A percentile compares a stretch with the other conserved stretches of the same genome.
phyloP scores from a whole-genome alignment of 2,113 vertebrate genomes.

The Trichechus manatus region DNA sequence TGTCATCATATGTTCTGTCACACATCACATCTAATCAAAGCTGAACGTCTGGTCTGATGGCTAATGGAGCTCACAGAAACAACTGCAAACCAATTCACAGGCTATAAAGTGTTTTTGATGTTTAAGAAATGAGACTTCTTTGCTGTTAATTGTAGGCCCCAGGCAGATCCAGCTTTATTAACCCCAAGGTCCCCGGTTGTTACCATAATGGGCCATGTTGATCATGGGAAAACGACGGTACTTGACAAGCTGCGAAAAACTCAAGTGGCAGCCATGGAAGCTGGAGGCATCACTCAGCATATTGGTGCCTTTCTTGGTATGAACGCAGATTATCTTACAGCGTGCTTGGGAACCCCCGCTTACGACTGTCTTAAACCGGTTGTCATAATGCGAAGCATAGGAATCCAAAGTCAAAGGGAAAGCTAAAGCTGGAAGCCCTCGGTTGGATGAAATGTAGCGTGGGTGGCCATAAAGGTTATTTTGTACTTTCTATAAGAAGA shows the following conservation, averaged over 20 bases:
- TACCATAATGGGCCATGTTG: constrained; percentile 98
- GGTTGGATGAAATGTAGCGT: not conserved
- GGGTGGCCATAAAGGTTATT: not conserved
- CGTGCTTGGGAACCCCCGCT: constrained; percentile 35
- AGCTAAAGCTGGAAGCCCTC: constrained; percentile 19
- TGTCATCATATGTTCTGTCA: not conserved
- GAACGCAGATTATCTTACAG: constrained; percentile 56
- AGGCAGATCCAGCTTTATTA: constrained; percentile 89
- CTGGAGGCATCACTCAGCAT: constrained; percentile 94
- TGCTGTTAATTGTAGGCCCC: constrained; percentile 88
- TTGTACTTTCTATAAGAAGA: constrained; percentile 2
- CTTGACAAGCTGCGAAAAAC: constrained; percentile 95
- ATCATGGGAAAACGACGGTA: constrained; percentile 97
- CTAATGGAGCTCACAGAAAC: constrained; percentile 37
- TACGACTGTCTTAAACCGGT: not conserved
- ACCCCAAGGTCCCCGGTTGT: constrained; percentile 92
- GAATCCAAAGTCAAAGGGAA: constrained; percentile 39
- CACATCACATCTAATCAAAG: not conserved
- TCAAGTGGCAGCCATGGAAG: constrained; percentile 92
- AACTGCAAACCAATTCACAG: constrained; percentile 27
- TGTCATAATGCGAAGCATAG: not conserved
- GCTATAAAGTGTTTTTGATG: not conserved
- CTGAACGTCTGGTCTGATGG: constrained; percentile 44
- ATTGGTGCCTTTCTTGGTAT: constrained; percentile 94
- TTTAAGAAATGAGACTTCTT: not conserved